These are phyloP conservation scores for Gymnodraco acuticeps DNA, from an alignment of 2,797 vertebrate genomes.

Conservation along the genomic window DNA sequence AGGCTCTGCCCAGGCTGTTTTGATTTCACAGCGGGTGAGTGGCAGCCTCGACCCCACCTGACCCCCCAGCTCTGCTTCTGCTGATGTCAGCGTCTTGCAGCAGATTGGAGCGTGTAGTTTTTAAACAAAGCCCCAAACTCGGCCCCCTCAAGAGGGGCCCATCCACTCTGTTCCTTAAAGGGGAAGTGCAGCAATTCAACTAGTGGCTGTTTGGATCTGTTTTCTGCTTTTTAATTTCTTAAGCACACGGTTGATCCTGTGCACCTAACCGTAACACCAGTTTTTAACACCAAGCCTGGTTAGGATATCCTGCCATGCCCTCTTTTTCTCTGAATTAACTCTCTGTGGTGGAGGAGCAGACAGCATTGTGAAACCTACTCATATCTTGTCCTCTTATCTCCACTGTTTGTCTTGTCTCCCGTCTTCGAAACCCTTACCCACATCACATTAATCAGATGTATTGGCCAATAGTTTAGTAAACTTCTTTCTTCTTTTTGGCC, in stretches of 20 bases:
- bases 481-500: not conserved
- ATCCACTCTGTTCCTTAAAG: conserved; percentile 79
- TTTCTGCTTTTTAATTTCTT: conserved; percentile 9
- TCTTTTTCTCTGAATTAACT: conserved; percentile 54
- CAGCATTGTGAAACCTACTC: conserved; percentile 61
- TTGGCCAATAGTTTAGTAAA: not conserved
- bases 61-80: conserved; percentile 78
- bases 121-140: conserved; percentile 82
- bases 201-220: conserved; percentile 16
- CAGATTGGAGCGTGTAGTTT: conserved; percentile 81
- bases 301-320: conserved; percentile 74
- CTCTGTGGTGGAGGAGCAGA: conserved; percentile 59
- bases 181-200: conserved; percentile 52
- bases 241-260: not conserved
- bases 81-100: conserved; percentile 87
- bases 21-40: conserved; percentile 79
- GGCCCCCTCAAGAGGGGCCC: conserved; percentile 52
- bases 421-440: conserved; percentile 37
- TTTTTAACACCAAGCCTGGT: conserved; percentile 34
- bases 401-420: conserved; percentile 42
- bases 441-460: conserved; percentile 42
- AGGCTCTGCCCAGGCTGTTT: conserved; percentile 73
- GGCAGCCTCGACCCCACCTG: conserved; percentile 82
- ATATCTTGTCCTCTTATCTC: conserved; percentile 61
- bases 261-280: not conserved